These are phyloP conservation scores for Onychomys arenicola DNA, from an alignment of 2,797 vertebrate species.

Conservation along the genomic window DNA sequence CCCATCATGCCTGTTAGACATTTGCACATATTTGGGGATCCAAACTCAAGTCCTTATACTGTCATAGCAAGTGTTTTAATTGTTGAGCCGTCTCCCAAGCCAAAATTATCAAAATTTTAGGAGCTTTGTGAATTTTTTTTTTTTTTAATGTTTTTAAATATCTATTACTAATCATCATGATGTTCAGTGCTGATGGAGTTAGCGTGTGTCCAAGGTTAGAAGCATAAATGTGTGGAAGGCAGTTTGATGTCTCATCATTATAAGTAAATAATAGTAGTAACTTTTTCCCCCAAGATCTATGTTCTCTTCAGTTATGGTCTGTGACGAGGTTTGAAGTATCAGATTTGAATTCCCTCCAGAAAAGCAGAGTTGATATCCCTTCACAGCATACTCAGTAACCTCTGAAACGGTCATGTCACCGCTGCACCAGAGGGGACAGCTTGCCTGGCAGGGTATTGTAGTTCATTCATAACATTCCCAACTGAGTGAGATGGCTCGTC, in stretches of 20 bases:
- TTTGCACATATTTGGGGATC: not conserved
- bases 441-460: not conserved
- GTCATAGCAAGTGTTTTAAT: not conserved
- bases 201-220: not conserved
- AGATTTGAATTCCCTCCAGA: not conserved
- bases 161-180: not conserved
- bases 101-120: not conserved
- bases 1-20: not conserved
- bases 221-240: not conserved
- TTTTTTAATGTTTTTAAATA: not conserved
- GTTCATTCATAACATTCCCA: not conserved
- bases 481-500: not conserved
- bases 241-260: not conserved
- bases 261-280: not conserved
- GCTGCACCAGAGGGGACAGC: not conserved
- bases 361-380: not conserved
- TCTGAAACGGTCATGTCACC: not conserved
- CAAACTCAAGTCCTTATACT: not conserved
- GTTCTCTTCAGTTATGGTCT: not conserved
- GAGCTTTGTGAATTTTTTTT: not conserved
- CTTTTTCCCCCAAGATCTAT: not conserved
- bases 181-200: not conserved
- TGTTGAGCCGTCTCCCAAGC: not conserved
- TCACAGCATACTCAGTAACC: not conserved
- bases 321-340: no score